phyloP scores from a whole-genome alignment of 2,888 invertebrate genomes.

The Gryllus longicercus region DNA sequence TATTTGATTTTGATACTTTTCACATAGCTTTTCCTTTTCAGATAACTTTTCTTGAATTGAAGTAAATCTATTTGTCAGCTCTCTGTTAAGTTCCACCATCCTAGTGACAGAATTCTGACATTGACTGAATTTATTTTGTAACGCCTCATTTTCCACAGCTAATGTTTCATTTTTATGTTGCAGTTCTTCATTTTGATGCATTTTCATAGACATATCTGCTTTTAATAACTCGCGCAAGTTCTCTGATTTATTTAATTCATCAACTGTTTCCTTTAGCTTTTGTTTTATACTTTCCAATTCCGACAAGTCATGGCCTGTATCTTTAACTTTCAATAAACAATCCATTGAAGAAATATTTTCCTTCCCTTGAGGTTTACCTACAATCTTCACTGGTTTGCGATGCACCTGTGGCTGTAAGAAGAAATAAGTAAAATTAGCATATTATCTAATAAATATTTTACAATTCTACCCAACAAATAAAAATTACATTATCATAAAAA shows the following conservation, averaged over 20 bases:
- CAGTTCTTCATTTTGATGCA: slow-evolving; percentile 2
- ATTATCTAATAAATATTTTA: too few relatives aligned
- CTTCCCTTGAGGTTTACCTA: background rate
- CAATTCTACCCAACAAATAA: too few relatives aligned
- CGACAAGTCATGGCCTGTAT: background rate
- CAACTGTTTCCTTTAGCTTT: background rate
- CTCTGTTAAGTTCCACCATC: background rate
- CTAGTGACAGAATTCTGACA: background rate
- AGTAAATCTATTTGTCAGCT: background rate
- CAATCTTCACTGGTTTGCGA: too few relatives aligned
- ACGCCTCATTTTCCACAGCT: background rate
- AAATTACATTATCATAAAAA: too few relatives aligned
- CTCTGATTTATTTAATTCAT: background rate
- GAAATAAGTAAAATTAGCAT: too few relatives aligned
- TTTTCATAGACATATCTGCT: background rate
- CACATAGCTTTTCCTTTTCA: background rate
- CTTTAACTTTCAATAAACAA: background rate
- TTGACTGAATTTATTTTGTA: background rate
- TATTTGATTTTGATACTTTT: background rate
- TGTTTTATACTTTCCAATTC: slow-evolving; percentile 20
- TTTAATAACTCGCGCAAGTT: background rate
- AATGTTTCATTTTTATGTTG: background rate
- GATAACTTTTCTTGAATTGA: background rate
- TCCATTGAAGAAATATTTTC: background rate
- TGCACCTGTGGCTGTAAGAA: too few relatives aligned